phyloP scores from a whole-genome alignment of 2,113 vertebrate species.

The Elephantulus edwardii region DNA sequence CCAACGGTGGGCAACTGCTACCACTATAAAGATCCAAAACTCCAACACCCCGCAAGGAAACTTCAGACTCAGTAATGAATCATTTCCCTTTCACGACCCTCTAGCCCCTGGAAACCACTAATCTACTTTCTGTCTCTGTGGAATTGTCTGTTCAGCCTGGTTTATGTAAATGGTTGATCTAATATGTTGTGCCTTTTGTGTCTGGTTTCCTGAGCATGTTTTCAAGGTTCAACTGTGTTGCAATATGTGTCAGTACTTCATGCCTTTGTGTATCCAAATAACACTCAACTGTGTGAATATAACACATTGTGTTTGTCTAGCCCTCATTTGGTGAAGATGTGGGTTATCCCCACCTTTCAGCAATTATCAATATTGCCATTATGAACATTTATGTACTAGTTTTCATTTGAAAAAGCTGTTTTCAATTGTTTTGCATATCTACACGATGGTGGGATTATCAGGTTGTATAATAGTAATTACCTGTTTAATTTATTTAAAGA shows the following conservation, averaged over 20 bases:
- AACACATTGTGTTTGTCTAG: background rate
- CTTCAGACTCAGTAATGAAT: background rate
- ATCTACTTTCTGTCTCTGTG: background rate
- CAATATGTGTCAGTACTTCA: fast-evolving
- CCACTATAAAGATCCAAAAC: background rate
- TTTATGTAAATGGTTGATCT: background rate
- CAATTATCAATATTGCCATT: background rate
- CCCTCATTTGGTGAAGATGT: background rate
- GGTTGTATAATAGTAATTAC: background rate
- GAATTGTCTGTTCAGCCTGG: background rate
- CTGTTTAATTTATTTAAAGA: background rate
- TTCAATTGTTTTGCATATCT: background rate
- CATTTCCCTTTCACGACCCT: background rate
- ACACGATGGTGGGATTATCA: background rate
- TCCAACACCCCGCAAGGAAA: background rate
- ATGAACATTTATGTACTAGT: background rate
- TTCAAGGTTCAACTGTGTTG: background rate
- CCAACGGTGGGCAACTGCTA: too few species aligned
- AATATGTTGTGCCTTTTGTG: background rate
- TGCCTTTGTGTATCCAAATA: background rate
- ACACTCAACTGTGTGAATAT: background rate
- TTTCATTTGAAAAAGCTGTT: background rate
- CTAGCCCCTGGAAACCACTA: background rate
- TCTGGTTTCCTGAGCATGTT: background rate
- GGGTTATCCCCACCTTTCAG: background rate